Percentiles rank a stretch among this genome's conserved stretches.
Evolutionary conservation across 1,140 invertebrate species (phyloP).

Genomic region (Drosophila aff.): DNA sequence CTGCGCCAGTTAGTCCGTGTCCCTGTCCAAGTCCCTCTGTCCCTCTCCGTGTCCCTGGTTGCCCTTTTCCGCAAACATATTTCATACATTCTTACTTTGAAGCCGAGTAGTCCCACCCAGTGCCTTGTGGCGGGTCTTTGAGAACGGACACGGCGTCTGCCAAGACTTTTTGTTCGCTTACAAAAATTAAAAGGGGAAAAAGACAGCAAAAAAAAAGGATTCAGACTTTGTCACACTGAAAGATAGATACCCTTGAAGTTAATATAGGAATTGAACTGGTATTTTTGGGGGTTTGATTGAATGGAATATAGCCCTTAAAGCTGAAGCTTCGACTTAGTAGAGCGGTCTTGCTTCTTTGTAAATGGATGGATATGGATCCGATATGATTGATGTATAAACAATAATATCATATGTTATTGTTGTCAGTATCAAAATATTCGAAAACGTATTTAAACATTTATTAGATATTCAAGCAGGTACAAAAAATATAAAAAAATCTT

Average conservation of each 20-base stretch:
- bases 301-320: not conserved
- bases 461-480: too few relatives aligned
- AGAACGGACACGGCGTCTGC: conserved; percentile 39
- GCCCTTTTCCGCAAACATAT: conserved; percentile 70
- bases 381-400: too few relatives aligned
- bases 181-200: conserved; percentile 17
- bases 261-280: too few relatives aligned
- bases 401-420: too few relatives aligned
- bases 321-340: not conserved
- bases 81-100: conserved; percentile 81
- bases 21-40: not conserved
- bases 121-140: conserved; percentile 48
- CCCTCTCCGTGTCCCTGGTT: conserved; percentile 27
- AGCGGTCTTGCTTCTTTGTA: too few relatives aligned
- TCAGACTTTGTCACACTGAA: not conserved
- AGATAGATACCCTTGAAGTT: not conserved
- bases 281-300: not conserved
- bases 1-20: conserved; percentile 29
- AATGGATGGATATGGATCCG: too few relatives aligned
- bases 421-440: too few relatives aligned
- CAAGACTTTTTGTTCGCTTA: conserved; percentile 33
- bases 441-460: too few relatives aligned
- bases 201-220: not conserved
- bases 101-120: conserved; percentile 11
- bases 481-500: too few relatives aligned